These are phyloP conservation scores for Lontra canadensis DNA, from an alignment of 2,113 vertebrate species.

Conservation along the genomic window DNA sequence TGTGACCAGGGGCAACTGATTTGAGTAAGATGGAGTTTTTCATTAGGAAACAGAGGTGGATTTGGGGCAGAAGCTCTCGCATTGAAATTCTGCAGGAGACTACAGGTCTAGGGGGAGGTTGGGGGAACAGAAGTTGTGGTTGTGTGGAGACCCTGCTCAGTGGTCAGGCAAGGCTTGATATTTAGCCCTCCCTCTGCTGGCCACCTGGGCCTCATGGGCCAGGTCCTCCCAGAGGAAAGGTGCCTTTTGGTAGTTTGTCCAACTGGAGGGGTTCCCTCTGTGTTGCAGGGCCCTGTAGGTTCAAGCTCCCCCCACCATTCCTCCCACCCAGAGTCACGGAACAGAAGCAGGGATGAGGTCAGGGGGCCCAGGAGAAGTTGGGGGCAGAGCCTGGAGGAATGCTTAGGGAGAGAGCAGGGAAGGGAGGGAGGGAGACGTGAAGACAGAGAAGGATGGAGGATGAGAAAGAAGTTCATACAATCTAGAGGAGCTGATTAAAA, in stretches of 20 bases:
- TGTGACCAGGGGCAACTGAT: not conserved
- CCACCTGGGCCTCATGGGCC: not conserved
- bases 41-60: constrained; percentile 36
- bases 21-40: not conserved
- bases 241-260: not conserved
- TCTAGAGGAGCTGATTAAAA: constrained; percentile 76
- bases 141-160: not conserved
- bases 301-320: not conserved
- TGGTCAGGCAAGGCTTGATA: not conserved
- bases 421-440: not conserved
- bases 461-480: constrained; percentile 44
- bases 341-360: not conserved
- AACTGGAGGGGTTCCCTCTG: not conserved
- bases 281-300: not conserved
- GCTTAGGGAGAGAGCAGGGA: not conserved
- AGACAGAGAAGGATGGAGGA: constrained; percentile 67
- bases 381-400: not conserved
- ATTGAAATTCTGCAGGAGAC: not conserved
- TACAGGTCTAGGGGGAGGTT: not conserved
- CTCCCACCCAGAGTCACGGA: not conserved
- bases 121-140: not conserved
- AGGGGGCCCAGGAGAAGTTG: not conserved
- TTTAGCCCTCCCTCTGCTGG: not conserved
- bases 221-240: not conserved
- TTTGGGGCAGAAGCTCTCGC: not conserved